Conservation (phyloP, 2,113 vertebrate species). For the Taurulus bubalis region DNA sequence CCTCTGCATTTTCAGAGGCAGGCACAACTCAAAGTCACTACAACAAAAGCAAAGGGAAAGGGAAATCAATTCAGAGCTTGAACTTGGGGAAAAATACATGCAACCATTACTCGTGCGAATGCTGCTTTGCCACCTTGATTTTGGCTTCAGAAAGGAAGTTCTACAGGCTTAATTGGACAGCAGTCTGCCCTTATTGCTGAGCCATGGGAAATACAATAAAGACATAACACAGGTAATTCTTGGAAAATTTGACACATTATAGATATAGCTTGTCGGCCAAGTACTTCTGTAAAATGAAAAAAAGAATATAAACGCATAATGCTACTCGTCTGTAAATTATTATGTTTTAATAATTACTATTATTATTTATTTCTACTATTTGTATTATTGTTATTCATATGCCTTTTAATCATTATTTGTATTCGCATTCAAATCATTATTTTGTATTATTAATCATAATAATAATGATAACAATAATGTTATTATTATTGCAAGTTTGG, state of each 20-base stretch:
- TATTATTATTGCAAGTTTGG: not conserved
- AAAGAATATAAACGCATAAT: not conserved
- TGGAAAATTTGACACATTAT: not conserved
- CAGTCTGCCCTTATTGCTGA: constrained; percentile 53
- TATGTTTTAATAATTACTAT: not conserved
- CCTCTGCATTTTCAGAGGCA: constrained; percentile 56
- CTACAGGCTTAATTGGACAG: constrained; percentile 51
- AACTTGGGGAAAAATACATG: constrained; percentile 39
- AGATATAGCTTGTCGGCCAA: not conserved
- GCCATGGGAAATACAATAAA: constrained; percentile 66
- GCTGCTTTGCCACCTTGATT: constrained; percentile 1
- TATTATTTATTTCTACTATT: not conserved
- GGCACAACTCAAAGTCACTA: constrained; percentile 63
- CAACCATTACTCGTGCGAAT: not conserved
- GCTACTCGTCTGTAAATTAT: not conserved
- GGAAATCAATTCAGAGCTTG: constrained; percentile 30
- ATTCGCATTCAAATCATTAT: not conserved
- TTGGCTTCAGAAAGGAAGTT: constrained; percentile 18
- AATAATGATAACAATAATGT: not conserved
- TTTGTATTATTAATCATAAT: not conserved
- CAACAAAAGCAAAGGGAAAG: constrained; percentile 43
- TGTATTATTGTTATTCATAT: not conserved
- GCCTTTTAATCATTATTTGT: not conserved
- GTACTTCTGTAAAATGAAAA: not conserved
- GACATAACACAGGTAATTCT: constrained; percentile 73